Evolutionary conservation across 2,888 invertebrate species (phyloP).

Genomic region (Lycia hirtaria): DNA sequence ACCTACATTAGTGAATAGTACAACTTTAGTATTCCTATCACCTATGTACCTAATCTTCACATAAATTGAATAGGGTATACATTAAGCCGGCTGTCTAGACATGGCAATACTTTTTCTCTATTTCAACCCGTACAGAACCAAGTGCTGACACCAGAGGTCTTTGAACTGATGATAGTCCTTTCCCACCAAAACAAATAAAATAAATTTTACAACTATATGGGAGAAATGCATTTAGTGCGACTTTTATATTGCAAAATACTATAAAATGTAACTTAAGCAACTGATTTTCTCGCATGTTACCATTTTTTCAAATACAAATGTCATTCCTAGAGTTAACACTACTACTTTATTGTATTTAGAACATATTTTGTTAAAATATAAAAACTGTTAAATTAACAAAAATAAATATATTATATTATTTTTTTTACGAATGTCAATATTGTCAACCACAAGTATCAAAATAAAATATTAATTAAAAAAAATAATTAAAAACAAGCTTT

Average conservation of each 20-base stretch:
- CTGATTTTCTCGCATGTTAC: too few species aligned
- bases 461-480: too few species aligned
- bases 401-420: too few species aligned
- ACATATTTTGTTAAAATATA: too few species aligned
- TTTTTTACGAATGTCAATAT: too few species aligned
- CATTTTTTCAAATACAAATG: too few species aligned
- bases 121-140: slow-evolving; percentile 10
- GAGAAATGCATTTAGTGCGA: neutral
- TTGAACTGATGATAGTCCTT: slow-evolving; percentile 14
- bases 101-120: slow-evolving; percentile 21
- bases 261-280: too few species aligned
- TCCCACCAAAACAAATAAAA: slow-evolving; percentile 9
- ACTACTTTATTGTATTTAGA: too few species aligned
- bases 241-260: neutral
- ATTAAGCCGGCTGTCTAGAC: slow-evolving; percentile 26
- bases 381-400: too few species aligned
- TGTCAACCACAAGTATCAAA: too few species aligned
- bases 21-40: slow-evolving; percentile 16
- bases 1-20: neutral
- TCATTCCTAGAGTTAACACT: too few species aligned
- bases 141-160: slow-evolving; percentile 6
- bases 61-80: slow-evolving; percentile 18
- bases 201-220: slow-evolving; percentile 2
- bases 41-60: slow-evolving; percentile 21
- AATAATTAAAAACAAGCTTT: too few species aligned